Conservation (phyloP, 2,797 vertebrate species). For the Chaenodraco wilsoni region DNA sequence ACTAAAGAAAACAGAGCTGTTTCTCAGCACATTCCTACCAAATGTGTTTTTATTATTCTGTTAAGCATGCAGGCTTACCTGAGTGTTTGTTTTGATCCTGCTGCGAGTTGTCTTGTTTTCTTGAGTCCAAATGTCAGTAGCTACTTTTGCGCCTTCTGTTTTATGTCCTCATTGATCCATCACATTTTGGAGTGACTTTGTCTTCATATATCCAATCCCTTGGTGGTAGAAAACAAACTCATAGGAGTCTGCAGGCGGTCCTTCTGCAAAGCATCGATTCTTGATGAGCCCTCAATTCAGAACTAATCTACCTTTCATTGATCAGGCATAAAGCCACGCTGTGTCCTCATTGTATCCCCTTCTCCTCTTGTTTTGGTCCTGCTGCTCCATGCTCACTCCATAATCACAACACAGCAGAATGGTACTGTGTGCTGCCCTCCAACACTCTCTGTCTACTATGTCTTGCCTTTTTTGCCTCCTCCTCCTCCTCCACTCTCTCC, state of each 20-base stretch:
- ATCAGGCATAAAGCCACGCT: constrained; percentile 60
- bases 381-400: constrained; percentile 67
- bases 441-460: constrained; percentile 67
- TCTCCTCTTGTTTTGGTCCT: constrained; percentile 66
- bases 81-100: constrained; percentile 46
- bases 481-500: constrained; percentile 42
- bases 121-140: constrained; percentile 43
- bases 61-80: constrained; percentile 61
- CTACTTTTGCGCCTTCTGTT: constrained; percentile 36
- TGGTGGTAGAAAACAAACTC: constrained; percentile 50
- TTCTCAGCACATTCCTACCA: neutral
- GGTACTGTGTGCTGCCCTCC: constrained; percentile 72
- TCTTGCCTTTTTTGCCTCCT: constrained; percentile 47
- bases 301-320: constrained; percentile 67
- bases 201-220: constrained; percentile 50
- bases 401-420: constrained; percentile 72
- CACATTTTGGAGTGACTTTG: constrained; percentile 53
- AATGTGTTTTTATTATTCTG: constrained; percentile 17
- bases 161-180: constrained; percentile 39
- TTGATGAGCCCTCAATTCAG: constrained; percentile 41
- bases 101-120: constrained; percentile 41
- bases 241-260: constrained; percentile 47
- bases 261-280: constrained; percentile 43
- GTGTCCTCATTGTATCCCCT: constrained; percentile 58
- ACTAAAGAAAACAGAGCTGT: constrained; percentile 6